phyloP scores from a whole-genome alignment of 1,140 invertebrate species.

The Charaxes varanes region DNA sequence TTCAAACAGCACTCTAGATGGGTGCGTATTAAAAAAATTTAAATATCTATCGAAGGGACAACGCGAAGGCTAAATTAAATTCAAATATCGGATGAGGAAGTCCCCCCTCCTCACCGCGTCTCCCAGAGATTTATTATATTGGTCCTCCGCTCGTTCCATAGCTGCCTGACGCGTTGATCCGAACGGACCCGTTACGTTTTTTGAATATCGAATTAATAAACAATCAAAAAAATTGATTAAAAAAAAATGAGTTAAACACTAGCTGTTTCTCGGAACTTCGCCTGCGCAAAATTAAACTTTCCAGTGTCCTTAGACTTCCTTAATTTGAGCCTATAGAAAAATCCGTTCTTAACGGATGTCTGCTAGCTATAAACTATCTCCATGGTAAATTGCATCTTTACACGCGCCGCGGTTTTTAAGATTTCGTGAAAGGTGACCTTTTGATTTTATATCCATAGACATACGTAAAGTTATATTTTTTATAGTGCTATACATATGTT shows the following conservation, averaged over 20 bases:
- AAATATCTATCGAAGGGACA: slow-evolving; percentile 27
- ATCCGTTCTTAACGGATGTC: too few species aligned
- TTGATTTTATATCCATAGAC: too few species aligned
- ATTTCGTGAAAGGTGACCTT: too few species aligned
- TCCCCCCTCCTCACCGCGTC: slow-evolving; percentile 55
- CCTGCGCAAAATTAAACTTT: too few species aligned
- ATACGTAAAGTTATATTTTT: too few species aligned
- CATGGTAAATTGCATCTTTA: too few species aligned
- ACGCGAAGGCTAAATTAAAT: slow-evolving; percentile 65
- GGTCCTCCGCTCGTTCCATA: slow-evolving; percentile 70
- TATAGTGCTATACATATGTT: too few species aligned
- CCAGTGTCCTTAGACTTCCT: too few species aligned
- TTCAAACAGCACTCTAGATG: neutral
- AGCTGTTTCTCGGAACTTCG: neutral
- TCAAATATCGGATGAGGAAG: slow-evolving; percentile 72
- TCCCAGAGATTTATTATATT: slow-evolving; percentile 69
- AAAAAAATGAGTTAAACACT: neutral
- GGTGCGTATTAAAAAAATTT: slow-evolving; percentile 7
- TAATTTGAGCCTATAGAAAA: too few species aligned
- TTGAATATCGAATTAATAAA: slow-evolving; percentile 12
- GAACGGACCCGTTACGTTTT: slow-evolving; percentile 11
- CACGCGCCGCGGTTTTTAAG: too few species aligned
- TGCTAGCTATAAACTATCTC: too few species aligned
- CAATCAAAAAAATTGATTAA: neutral
- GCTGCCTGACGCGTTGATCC: slow-evolving; percentile 37